Percentiles rank a stretch among this genome's conserved stretches.
Conservation (phyloP, 92 coral and sea anemone genomes). For the Umimayanthus kanabou region DNA sequence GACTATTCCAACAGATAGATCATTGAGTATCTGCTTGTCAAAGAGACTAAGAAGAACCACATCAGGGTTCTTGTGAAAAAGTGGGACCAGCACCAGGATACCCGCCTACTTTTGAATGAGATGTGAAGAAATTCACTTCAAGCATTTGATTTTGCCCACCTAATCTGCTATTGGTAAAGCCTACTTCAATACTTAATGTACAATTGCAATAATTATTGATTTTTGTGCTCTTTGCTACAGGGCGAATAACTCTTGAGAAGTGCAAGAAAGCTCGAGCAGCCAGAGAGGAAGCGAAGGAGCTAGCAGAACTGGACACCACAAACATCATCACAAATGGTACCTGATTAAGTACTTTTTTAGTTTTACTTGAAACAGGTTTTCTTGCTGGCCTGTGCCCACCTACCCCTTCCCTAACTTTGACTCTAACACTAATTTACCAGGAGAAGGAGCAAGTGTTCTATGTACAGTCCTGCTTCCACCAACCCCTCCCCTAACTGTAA, state of each 20-base stretch:
- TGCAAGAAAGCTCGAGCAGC: slow-evolving; percentile 72
- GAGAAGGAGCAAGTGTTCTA: no score
- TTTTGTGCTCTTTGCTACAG: slow-evolving; percentile 38
- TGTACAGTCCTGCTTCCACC: not conserved
- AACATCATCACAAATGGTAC: slow-evolving; percentile 82
- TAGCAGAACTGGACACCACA: slow-evolving; percentile 85
- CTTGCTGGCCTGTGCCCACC: not conserved
- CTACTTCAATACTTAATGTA: no score
- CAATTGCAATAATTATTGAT: no score
- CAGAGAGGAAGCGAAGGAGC: slow-evolving; percentile 84
- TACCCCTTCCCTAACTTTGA: no score
- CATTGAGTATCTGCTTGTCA: not conserved
- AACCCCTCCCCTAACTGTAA: not conserved
- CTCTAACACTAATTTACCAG: not conserved
- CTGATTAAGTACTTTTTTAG: not conserved
- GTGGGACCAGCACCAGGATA: no score
- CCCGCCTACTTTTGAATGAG: no score
- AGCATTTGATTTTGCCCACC: no score
- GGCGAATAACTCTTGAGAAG: slow-evolving; percentile 86
- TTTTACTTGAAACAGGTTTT: not conserved
- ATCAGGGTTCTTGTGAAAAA: no score
- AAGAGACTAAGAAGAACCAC: not conserved
- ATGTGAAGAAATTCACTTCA: no score
- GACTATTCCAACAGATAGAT: no score
- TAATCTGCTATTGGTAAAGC: no score